Conservation (phyloP, 2,797 vertebrate genomes). For the Parambassis ranga region DNA sequence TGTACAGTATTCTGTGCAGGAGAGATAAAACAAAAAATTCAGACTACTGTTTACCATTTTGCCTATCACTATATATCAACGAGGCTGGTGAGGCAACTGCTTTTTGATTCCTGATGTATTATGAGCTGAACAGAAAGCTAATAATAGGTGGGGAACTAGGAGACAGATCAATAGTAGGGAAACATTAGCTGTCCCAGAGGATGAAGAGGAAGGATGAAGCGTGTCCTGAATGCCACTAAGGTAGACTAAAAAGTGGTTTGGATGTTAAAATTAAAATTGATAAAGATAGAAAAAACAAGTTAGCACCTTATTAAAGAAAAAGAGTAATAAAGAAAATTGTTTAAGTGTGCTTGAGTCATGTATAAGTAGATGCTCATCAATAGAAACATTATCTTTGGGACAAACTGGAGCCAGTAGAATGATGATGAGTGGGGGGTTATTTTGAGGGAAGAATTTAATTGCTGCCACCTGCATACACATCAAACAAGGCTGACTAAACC, state of each 20-base stretch:
- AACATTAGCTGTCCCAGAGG: conserved; percentile 68
- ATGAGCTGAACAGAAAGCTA: conserved; percentile 53
- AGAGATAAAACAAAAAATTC: background rate
- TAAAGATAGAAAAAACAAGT: background rate
- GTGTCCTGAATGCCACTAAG: background rate
- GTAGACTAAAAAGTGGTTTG: conserved; percentile 5
- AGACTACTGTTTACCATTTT: background rate
- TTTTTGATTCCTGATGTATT: conserved; percentile 53
- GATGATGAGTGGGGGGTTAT: background rate
- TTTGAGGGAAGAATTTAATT: conserved; percentile 3
- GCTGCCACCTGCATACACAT: conserved; percentile 54
- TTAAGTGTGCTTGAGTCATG: conserved; percentile 18
- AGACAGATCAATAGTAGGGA: conserved; percentile 73
- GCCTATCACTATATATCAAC: conserved; percentile 1
- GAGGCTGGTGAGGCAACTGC: conserved; percentile 4
- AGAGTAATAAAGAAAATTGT: background rate
- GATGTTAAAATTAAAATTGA: background rate
- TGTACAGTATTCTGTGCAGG: background rate
- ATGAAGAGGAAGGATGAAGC: background rate
- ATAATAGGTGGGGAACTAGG: conserved; percentile 69
- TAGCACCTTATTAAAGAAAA: too few species aligned
- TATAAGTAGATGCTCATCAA: conserved; percentile 43
- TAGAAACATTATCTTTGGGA: conserved; percentile 39
- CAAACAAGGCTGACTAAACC: conserved; percentile 38
- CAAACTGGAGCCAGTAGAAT: conserved; percentile 29